A percentile compares a stretch with the other conserved stretches of the same genome.
Evolutionary conservation across 2,113 vertebrate genomes (phyloP).

Genomic region (Chaetodon trifascialis): DNA sequence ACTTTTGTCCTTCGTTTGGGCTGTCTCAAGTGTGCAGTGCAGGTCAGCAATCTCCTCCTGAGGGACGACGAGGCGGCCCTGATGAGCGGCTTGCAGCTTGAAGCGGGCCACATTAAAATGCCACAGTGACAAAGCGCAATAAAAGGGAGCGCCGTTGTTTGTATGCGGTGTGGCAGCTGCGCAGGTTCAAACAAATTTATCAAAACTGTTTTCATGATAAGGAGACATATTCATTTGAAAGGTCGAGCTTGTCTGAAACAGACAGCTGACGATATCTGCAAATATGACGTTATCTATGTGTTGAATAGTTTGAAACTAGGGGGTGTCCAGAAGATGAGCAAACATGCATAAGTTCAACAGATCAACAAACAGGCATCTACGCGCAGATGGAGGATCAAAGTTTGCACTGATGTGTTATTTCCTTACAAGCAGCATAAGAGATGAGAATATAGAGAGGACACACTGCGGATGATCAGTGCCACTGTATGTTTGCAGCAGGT

Average conservation of each 20-base stretch:
- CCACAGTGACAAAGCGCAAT: slow-evolving; percentile 36
- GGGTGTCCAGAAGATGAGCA: slow-evolving; percentile 17
- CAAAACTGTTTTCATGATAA: slow-evolving; percentile 28
- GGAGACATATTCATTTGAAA: slow-evolving; percentile 61
- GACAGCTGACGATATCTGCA: slow-evolving; percentile 46
- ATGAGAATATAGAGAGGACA: not conserved
- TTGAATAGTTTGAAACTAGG: slow-evolving; percentile 18
- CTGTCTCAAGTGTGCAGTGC: not conserved
- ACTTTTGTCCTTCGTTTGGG: slow-evolving; percentile 30
- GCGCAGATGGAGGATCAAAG: not conserved
- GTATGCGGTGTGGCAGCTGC: slow-evolving; percentile 25
- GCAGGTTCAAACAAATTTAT: slow-evolving; percentile 53
- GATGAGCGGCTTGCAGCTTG: slow-evolving; percentile 30
- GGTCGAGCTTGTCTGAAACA: slow-evolving; percentile 47
- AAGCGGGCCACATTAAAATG: slow-evolving; percentile 41
- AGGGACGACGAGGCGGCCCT: slow-evolving; percentile 37
- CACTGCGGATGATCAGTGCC: not conserved
- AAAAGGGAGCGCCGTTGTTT: slow-evolving; percentile 4
- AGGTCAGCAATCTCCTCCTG: slow-evolving; percentile 30
- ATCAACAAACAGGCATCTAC: not conserved
- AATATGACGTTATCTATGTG: slow-evolving; percentile 53
- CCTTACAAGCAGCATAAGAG: not conserved
- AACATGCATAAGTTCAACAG: not conserved
- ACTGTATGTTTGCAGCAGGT: slow-evolving; percentile 2
- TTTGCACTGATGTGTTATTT: slow-evolving; percentile 1